Evolutionary conservation across 2,113 vertebrate species (phyloP).

Genomic region (Hemibagrus wyckioides): DNA sequence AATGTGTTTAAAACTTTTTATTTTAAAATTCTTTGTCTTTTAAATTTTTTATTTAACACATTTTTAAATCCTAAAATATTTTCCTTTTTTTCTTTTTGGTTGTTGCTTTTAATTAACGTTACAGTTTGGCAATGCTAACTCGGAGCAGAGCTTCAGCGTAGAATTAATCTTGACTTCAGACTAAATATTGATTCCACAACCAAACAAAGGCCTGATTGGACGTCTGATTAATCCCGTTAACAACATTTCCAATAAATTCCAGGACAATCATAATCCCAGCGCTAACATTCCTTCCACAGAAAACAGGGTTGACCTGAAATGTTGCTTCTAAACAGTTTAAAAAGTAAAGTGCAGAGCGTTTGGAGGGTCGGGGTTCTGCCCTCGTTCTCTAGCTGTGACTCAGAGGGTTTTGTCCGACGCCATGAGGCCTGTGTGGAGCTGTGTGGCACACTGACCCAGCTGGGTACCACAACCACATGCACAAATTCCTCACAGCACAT

Average conservation of each 20-base stretch:
- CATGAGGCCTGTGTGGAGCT: constrained; percentile 9
- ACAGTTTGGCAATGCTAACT: not conserved
- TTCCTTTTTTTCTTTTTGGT: too few species aligned
- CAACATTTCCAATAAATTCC: not conserved
- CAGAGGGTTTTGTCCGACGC: not conserved
- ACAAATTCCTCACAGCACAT: constrained; percentile 35
- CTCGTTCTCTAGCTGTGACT: not conserved
- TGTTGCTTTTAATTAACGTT: not conserved
- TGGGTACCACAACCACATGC: constrained; percentile 30
- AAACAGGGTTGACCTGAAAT: not conserved
- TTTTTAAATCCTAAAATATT: not conserved
- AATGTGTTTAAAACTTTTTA: too few species aligned
- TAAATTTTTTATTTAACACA: not conserved
- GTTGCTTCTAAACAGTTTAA: not conserved
- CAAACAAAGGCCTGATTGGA: constrained; percentile 11
- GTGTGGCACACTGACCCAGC: constrained; percentile 14
- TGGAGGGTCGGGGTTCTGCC: not conserved
- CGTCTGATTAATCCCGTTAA: constrained; percentile 5
- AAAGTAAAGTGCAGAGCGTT: not conserved
- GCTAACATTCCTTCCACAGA: constrained; percentile 6
- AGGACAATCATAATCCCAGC: not conserved
- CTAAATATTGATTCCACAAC: not conserved
- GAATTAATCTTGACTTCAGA: constrained; percentile 12
- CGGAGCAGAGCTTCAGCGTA: not conserved
- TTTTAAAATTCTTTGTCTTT: not conserved